Evolutionary conservation across 2,113 vertebrate species (phyloP), one percentile per base, ranked within the genome.

Genomic region (Cavia porcellus): DNA sequence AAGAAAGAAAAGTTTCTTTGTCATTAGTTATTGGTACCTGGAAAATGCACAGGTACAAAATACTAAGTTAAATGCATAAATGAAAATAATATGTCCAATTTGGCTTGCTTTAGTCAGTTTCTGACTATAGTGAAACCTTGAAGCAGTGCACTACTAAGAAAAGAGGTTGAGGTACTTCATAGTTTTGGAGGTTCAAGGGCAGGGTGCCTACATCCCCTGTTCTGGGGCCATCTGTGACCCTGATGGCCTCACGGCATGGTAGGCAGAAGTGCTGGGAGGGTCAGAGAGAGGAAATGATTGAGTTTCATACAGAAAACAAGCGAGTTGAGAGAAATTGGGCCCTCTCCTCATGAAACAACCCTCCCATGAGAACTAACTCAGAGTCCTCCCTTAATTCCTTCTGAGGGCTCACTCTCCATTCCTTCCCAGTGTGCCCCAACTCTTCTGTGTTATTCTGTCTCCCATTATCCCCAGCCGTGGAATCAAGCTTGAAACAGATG

Each of bases 51-150:
- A 64, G 74, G 57, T 8, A 87, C 1, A 14, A 95, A 22, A 20
- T 5, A 77, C 11, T 91, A 62, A 84, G 74, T 91, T 88, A 50
- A 52, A 91, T 79, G 7, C 2, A 52, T 50, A 52, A 90, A 84
- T 55, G 5, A 82, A 92, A 86, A 52, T 47, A 61, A 64, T 47
- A 30, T 47, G 32, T 30, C 28, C 52, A 25, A 81, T 38, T 80
- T 88, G 24, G 9, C 22, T 72, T 55, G 32, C 35, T 38, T 68
- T n/a, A 25, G 20, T 17, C 24, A 68, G 28, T 25, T 81, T 91
- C 10, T 35, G 35, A 35, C 28, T 42, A 57, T 20, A 32, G 35
- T 38, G 12, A 82, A 70, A 32, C 12, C 30, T 5, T 35, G 47
- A 70, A 12, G 12, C 12, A 25, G 28, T 5, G 38, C 57, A 47